Evolutionary conservation across 2,113 vertebrate species (phyloP).

Genomic region (Hymenochirus boettgeri): DNA sequence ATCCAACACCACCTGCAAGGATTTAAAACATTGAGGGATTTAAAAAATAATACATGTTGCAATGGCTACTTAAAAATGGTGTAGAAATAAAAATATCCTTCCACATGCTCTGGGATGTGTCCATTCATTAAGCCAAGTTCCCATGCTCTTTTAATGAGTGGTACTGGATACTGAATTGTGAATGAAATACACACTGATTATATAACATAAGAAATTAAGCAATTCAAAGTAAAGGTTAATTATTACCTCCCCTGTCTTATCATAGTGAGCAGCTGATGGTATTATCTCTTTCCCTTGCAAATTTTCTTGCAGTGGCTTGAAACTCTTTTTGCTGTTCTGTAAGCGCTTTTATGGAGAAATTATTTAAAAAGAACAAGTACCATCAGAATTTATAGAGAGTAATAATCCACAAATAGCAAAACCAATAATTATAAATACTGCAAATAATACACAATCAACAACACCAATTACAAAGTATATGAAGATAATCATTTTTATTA

Average conservation of each 20-base stretch:
- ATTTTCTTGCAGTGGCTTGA: slow-evolving; percentile 81
- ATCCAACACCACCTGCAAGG: slow-evolving; percentile 85
- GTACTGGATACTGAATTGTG: slow-evolving; percentile 78
- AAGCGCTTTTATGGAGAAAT: slow-evolving; percentile 63
- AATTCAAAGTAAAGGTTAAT: slow-evolving; percentile 38
- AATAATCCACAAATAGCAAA: no score
- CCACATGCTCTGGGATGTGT: slow-evolving; percentile 85
- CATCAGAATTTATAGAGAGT: no score
- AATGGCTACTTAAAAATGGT: background rate
- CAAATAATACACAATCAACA: no score
- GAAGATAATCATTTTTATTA: no score
- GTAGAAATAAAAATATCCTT: slow-evolving; percentile 37
- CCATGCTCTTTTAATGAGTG: slow-evolving; percentile 85
- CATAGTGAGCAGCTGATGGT: slow-evolving; percentile 74
- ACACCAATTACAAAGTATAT: no score
- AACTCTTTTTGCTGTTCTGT: slow-evolving; percentile 89
- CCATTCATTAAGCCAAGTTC: slow-evolving; percentile 86
- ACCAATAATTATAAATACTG: no score
- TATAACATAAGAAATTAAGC: no score
- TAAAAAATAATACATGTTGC: no score
- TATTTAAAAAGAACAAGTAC: no score
- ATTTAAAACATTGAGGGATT: no score
- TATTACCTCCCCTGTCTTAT: slow-evolving; percentile 73
- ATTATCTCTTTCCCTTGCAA: slow-evolving; percentile 85
- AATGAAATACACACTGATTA: background rate